Evolutionary conservation across 2,888 invertebrate genomes (phyloP).

Genomic region (Yponomeuta plumbellus): DNA sequence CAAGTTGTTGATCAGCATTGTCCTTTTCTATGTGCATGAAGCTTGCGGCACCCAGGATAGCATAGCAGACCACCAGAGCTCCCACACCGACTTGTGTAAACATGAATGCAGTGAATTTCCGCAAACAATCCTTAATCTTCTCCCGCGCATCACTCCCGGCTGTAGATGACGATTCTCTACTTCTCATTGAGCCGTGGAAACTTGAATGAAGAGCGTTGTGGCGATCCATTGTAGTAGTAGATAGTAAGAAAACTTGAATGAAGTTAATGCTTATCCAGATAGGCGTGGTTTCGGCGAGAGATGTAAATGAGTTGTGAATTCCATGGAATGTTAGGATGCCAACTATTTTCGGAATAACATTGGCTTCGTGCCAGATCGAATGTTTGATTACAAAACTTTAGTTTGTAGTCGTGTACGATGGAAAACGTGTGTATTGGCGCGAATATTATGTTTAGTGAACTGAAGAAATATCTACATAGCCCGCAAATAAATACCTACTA

Average conservation of each 20-base stretch:
- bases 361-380: conserved; percentile 52
- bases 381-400: conserved; percentile 50
- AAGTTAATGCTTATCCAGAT: conserved; percentile 16
- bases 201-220: conserved; percentile 54
- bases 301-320: conserved; percentile 32
- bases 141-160: conserved; percentile 82
- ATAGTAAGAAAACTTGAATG: conserved; percentile 10
- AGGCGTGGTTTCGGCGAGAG: conserved; percentile 25
- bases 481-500: background rate
- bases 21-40: conserved; percentile 87
- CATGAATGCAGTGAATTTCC: conserved; percentile 93
- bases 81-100: conserved; percentile 95
- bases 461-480: background rate
- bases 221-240: conserved; percentile 46
- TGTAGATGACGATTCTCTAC: conserved; percentile 81
- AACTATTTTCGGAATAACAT: conserved; percentile 55
- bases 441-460: background rate
- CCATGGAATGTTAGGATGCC: conserved; percentile 22
- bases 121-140: conserved; percentile 88
- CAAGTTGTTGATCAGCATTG: conserved; percentile 66
- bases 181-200: conserved; percentile 78
- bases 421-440: background rate
- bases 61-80: conserved; percentile 90
- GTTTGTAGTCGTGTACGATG: background rate
- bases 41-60: conserved; percentile 88